A percentile compares a stretch with the other conserved stretches of the same genome.
phyloP scores from a whole-genome alignment of 1,140 invertebrate species.

The Bombus confusus region DNA sequence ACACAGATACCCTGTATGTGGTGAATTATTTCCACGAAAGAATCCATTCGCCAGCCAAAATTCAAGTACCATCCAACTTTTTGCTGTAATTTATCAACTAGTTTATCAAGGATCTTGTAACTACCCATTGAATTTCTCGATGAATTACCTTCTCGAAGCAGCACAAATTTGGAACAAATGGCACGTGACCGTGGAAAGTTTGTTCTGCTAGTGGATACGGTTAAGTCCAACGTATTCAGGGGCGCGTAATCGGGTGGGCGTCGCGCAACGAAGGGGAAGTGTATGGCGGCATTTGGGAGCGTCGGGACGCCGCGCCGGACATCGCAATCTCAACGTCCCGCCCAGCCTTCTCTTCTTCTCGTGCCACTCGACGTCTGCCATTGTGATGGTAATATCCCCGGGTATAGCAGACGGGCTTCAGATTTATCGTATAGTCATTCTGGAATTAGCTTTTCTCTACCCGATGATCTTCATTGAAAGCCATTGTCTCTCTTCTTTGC shows the following conservation, averaged over 20 bases:
- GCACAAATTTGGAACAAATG: conserved; percentile 11
- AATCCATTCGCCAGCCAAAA: not conserved
- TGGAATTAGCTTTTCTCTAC: conserved; percentile 56
- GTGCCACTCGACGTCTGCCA: conserved; percentile 64
- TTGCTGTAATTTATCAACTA: not conserved
- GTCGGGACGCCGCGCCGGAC: conserved; percentile 78
- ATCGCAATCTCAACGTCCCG: conserved; percentile 77
- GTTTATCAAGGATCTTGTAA: not conserved
- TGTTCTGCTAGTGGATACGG: conserved; percentile 45
- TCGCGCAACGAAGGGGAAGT: conserved; percentile 61
- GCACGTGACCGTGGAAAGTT: conserved; percentile 37
- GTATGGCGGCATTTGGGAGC: conserved; percentile 66
- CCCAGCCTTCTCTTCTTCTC: conserved; percentile 70
- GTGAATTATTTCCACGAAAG: not conserved
- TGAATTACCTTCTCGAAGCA: not conserved
- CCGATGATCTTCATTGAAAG: conserved; percentile 10
- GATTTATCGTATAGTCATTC: conserved; percentile 59
- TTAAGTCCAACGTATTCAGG: conserved; percentile 64
- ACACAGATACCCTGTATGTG: too few species aligned
- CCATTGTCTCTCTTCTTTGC: conserved; percentile 25
- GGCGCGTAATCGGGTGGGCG: conserved; percentile 78
- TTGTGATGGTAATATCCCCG: conserved; percentile 77
- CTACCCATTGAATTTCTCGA: not conserved
- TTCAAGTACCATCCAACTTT: not conserved
- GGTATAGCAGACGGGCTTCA: conserved; percentile 31